These are phyloP conservation scores for Drosophila aldrichi DNA, from an alignment of 2,888 invertebrate genomes.

Conservation along the genomic window DNA sequence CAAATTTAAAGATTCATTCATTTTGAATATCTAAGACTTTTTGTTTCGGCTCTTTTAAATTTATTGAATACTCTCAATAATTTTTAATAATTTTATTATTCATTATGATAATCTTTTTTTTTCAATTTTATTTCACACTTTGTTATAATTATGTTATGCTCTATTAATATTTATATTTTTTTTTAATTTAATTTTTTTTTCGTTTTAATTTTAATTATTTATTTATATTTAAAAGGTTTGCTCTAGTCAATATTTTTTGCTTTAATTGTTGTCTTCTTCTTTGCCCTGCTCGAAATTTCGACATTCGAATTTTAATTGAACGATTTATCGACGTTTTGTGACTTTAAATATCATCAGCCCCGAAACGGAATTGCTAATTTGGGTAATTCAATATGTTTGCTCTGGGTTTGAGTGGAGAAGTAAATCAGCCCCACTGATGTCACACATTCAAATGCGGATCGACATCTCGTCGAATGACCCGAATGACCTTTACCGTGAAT, in stretches of 20 bases:
- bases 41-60: no score
- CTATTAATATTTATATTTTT: not conserved
- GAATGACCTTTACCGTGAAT: constrained; percentile 48
- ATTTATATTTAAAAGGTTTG: not conserved
- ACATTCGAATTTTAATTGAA: constrained; percentile 3
- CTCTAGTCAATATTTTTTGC: not conserved
- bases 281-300: no score
- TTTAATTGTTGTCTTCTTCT: not conserved
- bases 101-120: no score
- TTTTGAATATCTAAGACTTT: no score
- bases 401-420: not conserved
- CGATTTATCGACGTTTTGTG: constrained; percentile 27
- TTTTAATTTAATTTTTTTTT: no score
- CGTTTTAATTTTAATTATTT: not conserved
- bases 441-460: constrained; percentile 20
- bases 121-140: no score
- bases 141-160: no score
- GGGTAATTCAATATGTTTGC: constrained; percentile 2
- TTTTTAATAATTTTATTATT: no score
- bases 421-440: constrained; percentile 34
- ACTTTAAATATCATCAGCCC: constrained; percentile 4
- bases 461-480: constrained; percentile 37
- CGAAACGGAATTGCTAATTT: constrained; percentile 7
- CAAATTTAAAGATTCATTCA: no score
- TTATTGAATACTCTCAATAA: no score